Evolutionary conservation across 2,888 invertebrate genomes (phyloP).

Genomic region (Camponotus fellah): DNA sequence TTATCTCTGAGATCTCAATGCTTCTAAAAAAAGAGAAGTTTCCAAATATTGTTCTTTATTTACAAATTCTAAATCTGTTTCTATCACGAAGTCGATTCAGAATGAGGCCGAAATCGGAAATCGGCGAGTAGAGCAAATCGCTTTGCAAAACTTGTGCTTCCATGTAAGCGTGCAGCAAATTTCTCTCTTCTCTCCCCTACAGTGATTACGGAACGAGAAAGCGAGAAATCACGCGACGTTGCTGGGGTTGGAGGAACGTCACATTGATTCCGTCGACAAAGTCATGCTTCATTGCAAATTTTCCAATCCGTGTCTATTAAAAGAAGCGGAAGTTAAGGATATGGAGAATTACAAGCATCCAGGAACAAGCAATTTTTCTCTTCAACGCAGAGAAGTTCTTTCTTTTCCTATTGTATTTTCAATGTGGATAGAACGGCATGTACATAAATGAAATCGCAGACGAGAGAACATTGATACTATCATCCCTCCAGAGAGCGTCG

Average conservation of each 20-base stretch:
- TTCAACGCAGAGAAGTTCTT: conserved; percentile 31
- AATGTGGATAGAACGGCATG: conserved; percentile 5
- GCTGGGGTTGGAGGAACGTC: conserved; percentile 30
- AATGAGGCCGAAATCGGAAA: conserved; percentile 18
- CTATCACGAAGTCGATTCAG: conserved; percentile 1
- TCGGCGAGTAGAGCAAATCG: conserved; percentile 20
- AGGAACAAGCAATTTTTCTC: conserved; percentile 50
- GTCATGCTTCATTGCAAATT: conserved; percentile 56
- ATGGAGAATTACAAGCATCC: conserved; percentile 61
- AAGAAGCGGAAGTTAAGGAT: conserved; percentile 8
- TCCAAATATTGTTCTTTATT: neutral
- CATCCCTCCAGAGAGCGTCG: neutral
- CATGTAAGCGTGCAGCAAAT: conserved; percentile 49
- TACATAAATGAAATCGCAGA: conserved; percentile 34
- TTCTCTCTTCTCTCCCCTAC: neutral
- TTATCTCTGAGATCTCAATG: neutral
- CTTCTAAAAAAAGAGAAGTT: neutral
- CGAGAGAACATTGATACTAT: conserved; percentile 4
- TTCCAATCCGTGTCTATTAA: conserved; percentile 10
- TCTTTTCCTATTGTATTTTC: conserved; percentile 1
- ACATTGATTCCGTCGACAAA: conserved; percentile 46
- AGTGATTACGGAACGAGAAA: conserved; percentile 35
- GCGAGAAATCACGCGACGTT: conserved; percentile 63
- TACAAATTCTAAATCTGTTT: neutral
- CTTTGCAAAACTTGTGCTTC: neutral